These are phyloP conservation scores for Apeltes quadracus DNA, from an alignment of 2,113 vertebrate species.

Conservation along the genomic window DNA sequence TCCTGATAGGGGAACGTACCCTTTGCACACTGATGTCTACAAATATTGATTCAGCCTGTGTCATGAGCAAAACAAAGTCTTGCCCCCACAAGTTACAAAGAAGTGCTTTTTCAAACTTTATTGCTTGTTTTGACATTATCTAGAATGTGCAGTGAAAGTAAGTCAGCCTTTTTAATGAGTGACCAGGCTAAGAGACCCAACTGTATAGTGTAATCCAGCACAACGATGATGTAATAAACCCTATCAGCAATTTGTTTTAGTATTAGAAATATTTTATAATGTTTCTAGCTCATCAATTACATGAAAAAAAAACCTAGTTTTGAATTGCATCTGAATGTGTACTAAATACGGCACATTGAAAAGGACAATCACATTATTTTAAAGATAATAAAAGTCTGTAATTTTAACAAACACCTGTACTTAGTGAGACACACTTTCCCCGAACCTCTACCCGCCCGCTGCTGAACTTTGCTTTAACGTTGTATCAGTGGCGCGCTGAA, in stretches of 20 bases:
- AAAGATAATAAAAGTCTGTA: neutral
- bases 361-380: neutral
- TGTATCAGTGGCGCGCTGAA: neutral
- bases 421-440: neutral
- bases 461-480: neutral
- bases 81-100: neutral
- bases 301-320: neutral
- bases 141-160: neutral
- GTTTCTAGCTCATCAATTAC: neutral
- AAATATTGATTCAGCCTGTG: conserved; percentile 68
- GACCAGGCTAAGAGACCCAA: neutral
- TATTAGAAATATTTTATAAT: neutral
- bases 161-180: neutral
- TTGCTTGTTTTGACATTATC: too few species aligned
- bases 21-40: conserved; percentile 47
- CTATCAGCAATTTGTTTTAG: neutral
- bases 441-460: neutral
- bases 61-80: conserved; percentile 34
- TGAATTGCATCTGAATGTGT: neutral
- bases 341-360: neutral
- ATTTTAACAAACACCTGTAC: too few species aligned
- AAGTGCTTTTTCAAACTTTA: neutral
- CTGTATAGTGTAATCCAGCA: neutral
- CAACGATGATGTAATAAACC: neutral
- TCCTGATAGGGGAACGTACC: conserved; percentile 36